Evolutionary conservation across 1,140 invertebrate genomes (phyloP).

Genomic region (Micrasema longulum): DNA sequence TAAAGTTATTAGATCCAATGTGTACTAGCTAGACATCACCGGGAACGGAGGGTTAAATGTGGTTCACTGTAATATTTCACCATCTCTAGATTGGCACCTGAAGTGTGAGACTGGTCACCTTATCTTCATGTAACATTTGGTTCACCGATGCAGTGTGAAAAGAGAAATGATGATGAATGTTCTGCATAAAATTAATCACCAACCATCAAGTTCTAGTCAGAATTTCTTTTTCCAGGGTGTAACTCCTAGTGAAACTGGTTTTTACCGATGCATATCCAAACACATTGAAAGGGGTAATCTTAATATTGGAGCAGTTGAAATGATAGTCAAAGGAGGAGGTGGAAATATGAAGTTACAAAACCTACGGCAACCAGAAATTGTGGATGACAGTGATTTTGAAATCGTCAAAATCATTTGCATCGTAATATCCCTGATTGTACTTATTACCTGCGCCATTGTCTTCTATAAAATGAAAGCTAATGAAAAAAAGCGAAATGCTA

Average conservation of each 20-base stretch:
- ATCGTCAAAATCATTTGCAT: constrained; percentile 63
- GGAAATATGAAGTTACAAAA: constrained; percentile 29
- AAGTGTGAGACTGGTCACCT: too few relatives aligned
- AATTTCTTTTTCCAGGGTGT: constrained; percentile 65
- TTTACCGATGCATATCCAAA: constrained; percentile 75
- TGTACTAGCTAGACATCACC: too few relatives aligned
- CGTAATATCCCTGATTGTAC: constrained; percentile 62
- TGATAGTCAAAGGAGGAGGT: constrained; percentile 70
- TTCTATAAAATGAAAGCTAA: constrained; percentile 62
- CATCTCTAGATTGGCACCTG: too few relatives aligned
- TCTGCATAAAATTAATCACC: too few relatives aligned
- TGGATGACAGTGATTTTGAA: constrained; percentile 62
- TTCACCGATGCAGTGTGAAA: too few relatives aligned
- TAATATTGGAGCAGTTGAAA: constrained; percentile 69
- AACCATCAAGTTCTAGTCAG: too few relatives aligned
- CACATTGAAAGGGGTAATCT: constrained; percentile 67
- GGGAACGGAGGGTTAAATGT: too few relatives aligned
- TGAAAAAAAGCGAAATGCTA: constrained; percentile 62
- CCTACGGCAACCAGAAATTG: constrained; percentile 23
- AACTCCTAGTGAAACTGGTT: constrained; percentile 71
- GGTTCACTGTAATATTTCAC: too few relatives aligned
- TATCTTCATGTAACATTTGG: too few relatives aligned
- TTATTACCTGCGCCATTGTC: constrained; percentile 62
- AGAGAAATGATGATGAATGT: too few relatives aligned
- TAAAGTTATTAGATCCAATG: too few relatives aligned